Conservation (phyloP, 1,140 invertebrate species). For the Danaus plexippus region DNA sequence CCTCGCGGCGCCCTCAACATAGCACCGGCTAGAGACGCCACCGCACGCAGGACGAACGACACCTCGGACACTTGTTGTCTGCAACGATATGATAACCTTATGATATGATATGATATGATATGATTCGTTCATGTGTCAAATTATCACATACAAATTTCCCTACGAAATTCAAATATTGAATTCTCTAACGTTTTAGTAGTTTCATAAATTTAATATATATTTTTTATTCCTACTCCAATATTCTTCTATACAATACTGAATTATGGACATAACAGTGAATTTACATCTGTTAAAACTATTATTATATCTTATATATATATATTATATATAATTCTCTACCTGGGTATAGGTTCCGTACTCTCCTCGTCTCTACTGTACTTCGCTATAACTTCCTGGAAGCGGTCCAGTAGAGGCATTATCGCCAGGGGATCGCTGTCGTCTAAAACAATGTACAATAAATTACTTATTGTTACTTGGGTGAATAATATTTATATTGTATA, state of each 20-base stretch:
- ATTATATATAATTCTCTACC: constrained; percentile 69
- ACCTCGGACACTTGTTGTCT: constrained; percentile 96
- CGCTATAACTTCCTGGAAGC: constrained; percentile 93
- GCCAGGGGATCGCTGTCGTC: constrained; percentile 79
- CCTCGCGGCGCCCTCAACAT: constrained; percentile 91
- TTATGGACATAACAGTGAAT: no score
- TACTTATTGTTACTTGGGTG: not conserved
- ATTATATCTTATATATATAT: no score
- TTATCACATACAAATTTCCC: no score
- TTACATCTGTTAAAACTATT: no score
- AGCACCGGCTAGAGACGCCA: constrained; percentile 91
- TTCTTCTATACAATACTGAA: no score
- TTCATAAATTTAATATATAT: not conserved
- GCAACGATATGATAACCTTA: constrained; percentile 39
- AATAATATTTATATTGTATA: not conserved
- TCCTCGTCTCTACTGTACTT: constrained; percentile 89
- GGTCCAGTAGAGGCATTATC: constrained; percentile 89
- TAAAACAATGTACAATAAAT: constrained; percentile 14
- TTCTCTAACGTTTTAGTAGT: not conserved
- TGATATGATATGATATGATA: no score
- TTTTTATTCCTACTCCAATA: not conserved
- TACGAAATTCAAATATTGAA: no score
- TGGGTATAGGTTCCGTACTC: constrained; percentile 89
- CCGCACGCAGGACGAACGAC: constrained; percentile 96
- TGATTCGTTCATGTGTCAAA: no score